Base-by-base conservation (phyloP, 2,797 vertebrate genomes). In the Poliocrania exsul region DNA sequence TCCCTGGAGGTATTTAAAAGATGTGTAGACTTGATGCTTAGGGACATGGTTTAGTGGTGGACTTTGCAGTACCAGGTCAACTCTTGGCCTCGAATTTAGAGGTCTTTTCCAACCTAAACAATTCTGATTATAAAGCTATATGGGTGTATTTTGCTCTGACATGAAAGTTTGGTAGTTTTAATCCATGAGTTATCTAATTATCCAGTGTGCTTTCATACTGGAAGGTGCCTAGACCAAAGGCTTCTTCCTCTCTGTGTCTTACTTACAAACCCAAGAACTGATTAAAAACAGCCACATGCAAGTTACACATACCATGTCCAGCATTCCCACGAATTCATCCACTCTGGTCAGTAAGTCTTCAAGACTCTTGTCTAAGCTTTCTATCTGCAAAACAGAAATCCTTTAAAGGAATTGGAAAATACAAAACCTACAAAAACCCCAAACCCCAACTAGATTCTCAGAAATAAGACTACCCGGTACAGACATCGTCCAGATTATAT, bases 261-360 rank as follows among this genome's bases (percentile, higher is more conserved):
- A 26, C 16, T 25, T 46, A 8, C 50, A 64, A 71, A 28, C 21
- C 47, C 17, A 57, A 42, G 18, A 31, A 16, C 11, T 3, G 6
- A 54, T 28, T 8, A 10, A 50, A 81, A 49, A 2, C 38, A 53
- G 1, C 16, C 17, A 44, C 5, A 0, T 1, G 4, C 29, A 42
- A 33, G 9, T 13, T n/a, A 19, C 53, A 73, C 98, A 31, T 95
- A 99, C 99, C 99, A 99, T 99, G 93, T 99, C 99, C 90, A 99
- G 97, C 99, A 99, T 99, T 75, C 99, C 99, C 89, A 99, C 99
- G 97, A 99, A 99, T 96, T 99, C 99, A 95, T 99, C 99, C 79
- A 99, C 99, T 93, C 99, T 97, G 7, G 98, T 98, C 69, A 99
- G 98, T 98, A 99, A 98, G 89, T 99, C 99, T 81, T 99, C 99